Evolutionary conservation across 1,140 invertebrate genomes (phyloP).

Genomic region (Solenopsis fugax): DNA sequence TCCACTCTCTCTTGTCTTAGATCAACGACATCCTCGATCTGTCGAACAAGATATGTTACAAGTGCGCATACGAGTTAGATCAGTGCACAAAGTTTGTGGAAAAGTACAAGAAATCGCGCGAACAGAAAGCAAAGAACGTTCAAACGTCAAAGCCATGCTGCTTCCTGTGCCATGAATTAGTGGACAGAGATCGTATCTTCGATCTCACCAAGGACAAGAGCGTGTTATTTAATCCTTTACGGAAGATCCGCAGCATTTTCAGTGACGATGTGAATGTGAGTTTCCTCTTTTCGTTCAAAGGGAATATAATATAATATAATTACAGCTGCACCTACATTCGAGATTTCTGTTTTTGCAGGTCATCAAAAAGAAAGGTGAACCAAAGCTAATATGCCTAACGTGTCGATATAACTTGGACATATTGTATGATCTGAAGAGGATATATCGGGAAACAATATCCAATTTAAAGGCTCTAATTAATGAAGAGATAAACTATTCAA

Average conservation of each 20-base stretch:
- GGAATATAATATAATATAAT: too few relatives aligned
- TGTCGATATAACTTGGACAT: slow-evolving; percentile 85
- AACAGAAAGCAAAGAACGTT: background rate
- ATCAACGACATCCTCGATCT: slow-evolving; percentile 68
- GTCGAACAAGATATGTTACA: slow-evolving; percentile 82
- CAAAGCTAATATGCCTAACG: slow-evolving; percentile 79
- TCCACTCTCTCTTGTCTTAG: slow-evolving; percentile 50
- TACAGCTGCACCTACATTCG: background rate
- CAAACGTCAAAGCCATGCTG: slow-evolving; percentile 60
- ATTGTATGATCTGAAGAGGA: slow-evolving; percentile 79
- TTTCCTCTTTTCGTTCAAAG: background rate
- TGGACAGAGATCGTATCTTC: slow-evolving; percentile 78
- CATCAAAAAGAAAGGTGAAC: slow-evolving; percentile 41
- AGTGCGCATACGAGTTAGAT: slow-evolving; percentile 84
- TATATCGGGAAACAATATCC: slow-evolving; percentile 73
- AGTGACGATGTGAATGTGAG: slow-evolving; percentile 75
- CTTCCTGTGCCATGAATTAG: slow-evolving; percentile 76
- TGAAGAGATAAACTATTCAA: slow-evolving; percentile 67
- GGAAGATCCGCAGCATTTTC: slow-evolving; percentile 80
- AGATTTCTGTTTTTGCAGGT: slow-evolving; percentile 69
- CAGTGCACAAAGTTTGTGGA: slow-evolving; percentile 83
- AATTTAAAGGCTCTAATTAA: slow-evolving; percentile 72
- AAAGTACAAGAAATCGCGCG: slow-evolving; percentile 75
- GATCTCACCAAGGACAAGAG: slow-evolving; percentile 76
- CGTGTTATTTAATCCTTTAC: slow-evolving; percentile 68